phyloP scores from a whole-genome alignment of 2,113 vertebrate genomes.

The Pandion haliaetus region DNA sequence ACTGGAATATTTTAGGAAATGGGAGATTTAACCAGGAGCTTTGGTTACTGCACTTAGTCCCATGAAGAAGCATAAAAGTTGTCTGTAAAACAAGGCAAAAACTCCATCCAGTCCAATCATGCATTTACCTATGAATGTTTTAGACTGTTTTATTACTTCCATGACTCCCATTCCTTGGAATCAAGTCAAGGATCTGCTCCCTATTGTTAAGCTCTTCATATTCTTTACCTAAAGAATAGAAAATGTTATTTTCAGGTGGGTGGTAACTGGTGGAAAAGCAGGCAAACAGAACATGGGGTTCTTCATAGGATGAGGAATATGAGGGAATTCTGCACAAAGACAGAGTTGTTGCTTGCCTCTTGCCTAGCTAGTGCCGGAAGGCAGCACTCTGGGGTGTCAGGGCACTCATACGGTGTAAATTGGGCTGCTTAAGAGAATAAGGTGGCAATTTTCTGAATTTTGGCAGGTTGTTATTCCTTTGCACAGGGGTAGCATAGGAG shows the following conservation, averaged over 20 bases:
- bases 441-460: not conserved
- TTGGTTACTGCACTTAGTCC: not conserved
- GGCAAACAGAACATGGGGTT: not conserved
- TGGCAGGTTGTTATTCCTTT: not conserved
- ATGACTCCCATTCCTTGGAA: not conserved
- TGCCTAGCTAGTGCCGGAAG: not conserved
- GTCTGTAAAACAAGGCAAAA: not conserved
- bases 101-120: not conserved
- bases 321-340: not conserved
- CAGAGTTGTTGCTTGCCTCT: not conserved
- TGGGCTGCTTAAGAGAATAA: not conserved
- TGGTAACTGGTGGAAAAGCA: not conserved
- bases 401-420: rapidly evolving
- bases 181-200: not conserved
- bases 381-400: not conserved
- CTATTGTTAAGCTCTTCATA: not conserved
- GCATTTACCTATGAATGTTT: not conserved
- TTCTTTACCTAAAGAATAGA: not conserved
- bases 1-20: not conserved
- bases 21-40: not conserved
- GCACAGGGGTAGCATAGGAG: not conserved
- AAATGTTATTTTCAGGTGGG: not conserved
- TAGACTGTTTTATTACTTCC: not conserved
- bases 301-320: not conserved
- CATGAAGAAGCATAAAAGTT: not conserved